Base-by-base conservation (phyloP, 2,113 vertebrate species). In the Pelusios castaneus region DNA sequence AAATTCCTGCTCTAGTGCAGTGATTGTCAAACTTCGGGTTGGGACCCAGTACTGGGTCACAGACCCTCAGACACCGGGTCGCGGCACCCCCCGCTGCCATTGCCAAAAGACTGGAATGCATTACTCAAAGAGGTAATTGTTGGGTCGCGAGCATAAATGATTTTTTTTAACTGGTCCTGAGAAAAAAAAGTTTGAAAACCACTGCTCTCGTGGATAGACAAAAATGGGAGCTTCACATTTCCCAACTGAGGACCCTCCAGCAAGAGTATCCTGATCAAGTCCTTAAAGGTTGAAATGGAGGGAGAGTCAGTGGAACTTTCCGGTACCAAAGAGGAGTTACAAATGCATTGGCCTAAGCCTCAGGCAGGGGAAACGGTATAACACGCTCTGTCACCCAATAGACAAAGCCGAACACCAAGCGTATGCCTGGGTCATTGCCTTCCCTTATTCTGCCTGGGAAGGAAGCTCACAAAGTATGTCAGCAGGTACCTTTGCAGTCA, bases 401-500 rank as follows among this genome's bases (percentile, higher is more conserved):
- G 73, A 34, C 76, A 76, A 80, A 78, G 76, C 43, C 52, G 75
- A 91, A 49, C 27, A 60, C 55, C 56, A 79, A 75, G 45, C 54
- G 82, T 85, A 47, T 4, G 21, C 12, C 17, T 54, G 0, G 14
- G n/a, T 84, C 58, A 70, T 0, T 52, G 11, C 6, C 27, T 91
- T 89, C 55, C 60, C 56, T 76, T 41, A 29, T 63, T 55, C 45
- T 63, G 9, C 21, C 84, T 27, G 73, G 60, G 47, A 91, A 67
- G 22, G 73, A 91, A 91, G 84, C n/a, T 63, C 80, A 10, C 38
- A 49, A 9, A 4, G 10, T 16, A 14, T 0, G 1, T 58, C 70
- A 91, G 75, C 58, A 0, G 0, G 75, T 97, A 99, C 99, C 99
- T 99, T 99, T n/a, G 99, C 99, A 24, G 99, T 97, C 93, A 99